Evolutionary conservation across 2,797 vertebrate species (phyloP), one percentile per base, ranked within the genome.

Genomic region (Loriculus beryllinus): DNA sequence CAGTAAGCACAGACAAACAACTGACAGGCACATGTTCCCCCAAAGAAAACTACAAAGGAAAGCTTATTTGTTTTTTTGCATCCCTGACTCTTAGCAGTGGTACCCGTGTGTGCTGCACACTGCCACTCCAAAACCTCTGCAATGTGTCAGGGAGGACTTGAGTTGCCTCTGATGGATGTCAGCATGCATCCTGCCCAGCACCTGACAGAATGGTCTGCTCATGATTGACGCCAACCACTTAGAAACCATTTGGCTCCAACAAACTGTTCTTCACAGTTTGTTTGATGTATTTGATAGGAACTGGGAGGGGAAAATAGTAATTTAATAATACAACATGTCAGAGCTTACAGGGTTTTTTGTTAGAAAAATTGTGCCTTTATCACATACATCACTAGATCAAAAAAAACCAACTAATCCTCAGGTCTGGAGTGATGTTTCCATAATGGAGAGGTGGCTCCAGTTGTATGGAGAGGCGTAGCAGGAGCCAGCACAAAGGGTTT

Each of bases 221-320:
- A 0, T 84, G 80, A 88, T 56, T 93, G 81, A 96, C 14, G 31
- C 62, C 3, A 21, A 82, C 64, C 4, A 3, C 74, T 31, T 76
- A 49, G 47, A 75, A 96, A 76, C 54, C 48, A 71, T 51, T 85
- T 86, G 71, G 54, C 51, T 93, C 68, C 80, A 86, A 57, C 63
- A 85, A 93, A 76, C 60, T 86, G 70, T 80, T 80, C 85, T 39
- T 31, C 91, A 47, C 74, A 76, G 67, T 79, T 88, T 91, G 67
- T 59, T 83, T 92, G 70, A 90, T 85, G 39, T 14, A n/a, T 49
- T 65, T 96, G 64, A 87, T 92, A 64, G 76, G 39, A 89, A 78
- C 35, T 71, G 39, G 68, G 79, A 88, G 35, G 48, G 47, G 20
- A 7, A 80, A 88, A 93, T 64, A 80, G 71, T 81, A 71, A 86